These are phyloP conservation scores for Quadriops clusia DNA, from an alignment of 2,888 invertebrate genomes.

Conservation along the genomic window DNA sequence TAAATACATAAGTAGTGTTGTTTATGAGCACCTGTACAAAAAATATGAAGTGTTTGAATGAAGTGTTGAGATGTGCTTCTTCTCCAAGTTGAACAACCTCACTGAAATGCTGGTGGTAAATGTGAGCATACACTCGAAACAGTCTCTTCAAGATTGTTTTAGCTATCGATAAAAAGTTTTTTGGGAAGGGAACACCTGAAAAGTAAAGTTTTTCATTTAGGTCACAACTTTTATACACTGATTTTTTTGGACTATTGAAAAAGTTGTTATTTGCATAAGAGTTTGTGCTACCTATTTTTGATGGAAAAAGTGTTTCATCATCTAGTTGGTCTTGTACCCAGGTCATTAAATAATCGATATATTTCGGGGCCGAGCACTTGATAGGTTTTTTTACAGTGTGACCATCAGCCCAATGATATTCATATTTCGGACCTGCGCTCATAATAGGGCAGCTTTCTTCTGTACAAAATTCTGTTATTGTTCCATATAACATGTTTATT, in stretches of 20 bases:
- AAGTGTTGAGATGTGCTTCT: conserved; percentile 97
- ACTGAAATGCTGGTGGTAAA: conserved; percentile 98
- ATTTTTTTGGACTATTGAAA: neutral
- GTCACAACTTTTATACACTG: neutral
- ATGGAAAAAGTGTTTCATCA: conserved; percentile 95
- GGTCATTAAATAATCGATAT: conserved; percentile 98
- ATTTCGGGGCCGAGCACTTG: conserved; percentile 97
- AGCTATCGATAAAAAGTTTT: conserved; percentile 91
- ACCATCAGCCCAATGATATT: conserved; percentile 99
- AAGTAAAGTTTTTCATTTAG: conserved; percentile 12
- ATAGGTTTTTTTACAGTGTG: conserved; percentile 97
- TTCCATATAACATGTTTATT: conserved; percentile 99
- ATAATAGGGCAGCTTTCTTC: conserved; percentile 95
- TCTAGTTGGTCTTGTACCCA: conserved; percentile 99
- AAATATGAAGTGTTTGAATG: conserved; percentile 99
- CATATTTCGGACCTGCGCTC: conserved; percentile 98
- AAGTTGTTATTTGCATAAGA: neutral
- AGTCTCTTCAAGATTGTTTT: conserved; percentile 96
- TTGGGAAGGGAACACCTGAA: conserved; percentile 91
- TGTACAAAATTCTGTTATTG: conserved; percentile 98
- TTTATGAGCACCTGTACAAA: conserved; percentile 93
- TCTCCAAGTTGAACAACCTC: conserved; percentile 96
- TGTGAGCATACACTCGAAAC: conserved; percentile 98
- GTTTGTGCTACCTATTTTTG: conserved; percentile 71
- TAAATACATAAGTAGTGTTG: too few species aligned